A percentile compares a stretch with the other conserved stretches of the same genome.
These are phyloP conservation scores for Helostoma temminkii DNA, from an alignment of 2,797 vertebrate species.

Conservation along the genomic window DNA sequence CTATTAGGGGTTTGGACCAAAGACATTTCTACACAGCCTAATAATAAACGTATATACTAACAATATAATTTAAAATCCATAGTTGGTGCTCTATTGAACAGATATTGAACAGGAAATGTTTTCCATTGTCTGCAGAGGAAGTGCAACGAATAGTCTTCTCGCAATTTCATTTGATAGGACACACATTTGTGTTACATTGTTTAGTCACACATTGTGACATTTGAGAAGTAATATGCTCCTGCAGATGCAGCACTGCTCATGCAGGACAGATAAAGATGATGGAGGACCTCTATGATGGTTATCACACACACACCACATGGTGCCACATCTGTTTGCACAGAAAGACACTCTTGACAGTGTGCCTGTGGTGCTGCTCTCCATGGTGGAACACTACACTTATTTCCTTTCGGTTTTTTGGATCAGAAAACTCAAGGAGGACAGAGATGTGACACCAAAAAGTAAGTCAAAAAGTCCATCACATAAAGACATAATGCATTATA, in stretches of 20 bases:
- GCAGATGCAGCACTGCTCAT: slow-evolving; percentile 61
- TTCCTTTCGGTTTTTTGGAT: slow-evolving; percentile 53
- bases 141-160: slow-evolving; percentile 8
- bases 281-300: slow-evolving; percentile 59
- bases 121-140: slow-evolving; percentile 15
- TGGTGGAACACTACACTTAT: slow-evolving; percentile 47
- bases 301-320: slow-evolving; percentile 41
- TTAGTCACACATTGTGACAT: slow-evolving; percentile 63
- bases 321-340: slow-evolving; percentile 52
- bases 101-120: slow-evolving; percentile 18
- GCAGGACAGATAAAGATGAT: slow-evolving; percentile 71
- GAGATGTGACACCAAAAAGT: slow-evolving; percentile 26
- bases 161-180: slow-evolving; percentile 38
- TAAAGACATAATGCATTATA: slow-evolving; percentile 18
- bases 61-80: background rate
- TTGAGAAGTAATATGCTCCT: slow-evolving; percentile 62
- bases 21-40: slow-evolving; percentile 8
- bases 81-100: background rate
- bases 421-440: slow-evolving; percentile 41
- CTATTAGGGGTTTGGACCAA: too few relatives aligned
- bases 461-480: slow-evolving; percentile 10
- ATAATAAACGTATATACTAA: background rate
- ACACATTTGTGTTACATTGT: slow-evolving; percentile 52
- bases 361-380: slow-evolving; percentile 37
- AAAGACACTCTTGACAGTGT: slow-evolving; percentile 41